phyloP scores from a whole-genome alignment of 2,113 vertebrate genomes.

The Epinephelus lanceolatus region DNA sequence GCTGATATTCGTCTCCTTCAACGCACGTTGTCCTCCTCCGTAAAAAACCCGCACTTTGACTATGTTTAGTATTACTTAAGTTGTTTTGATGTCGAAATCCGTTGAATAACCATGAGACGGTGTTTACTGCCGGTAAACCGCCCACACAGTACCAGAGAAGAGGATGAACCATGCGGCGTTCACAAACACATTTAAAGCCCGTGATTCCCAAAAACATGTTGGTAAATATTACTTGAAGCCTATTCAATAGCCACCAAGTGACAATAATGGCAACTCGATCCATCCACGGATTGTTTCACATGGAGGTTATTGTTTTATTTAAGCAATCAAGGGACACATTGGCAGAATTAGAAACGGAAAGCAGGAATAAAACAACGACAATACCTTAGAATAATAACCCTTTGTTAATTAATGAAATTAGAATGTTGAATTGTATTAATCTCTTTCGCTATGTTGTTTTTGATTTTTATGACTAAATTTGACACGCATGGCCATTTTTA shows the following conservation, averaged over 20 bases:
- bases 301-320: neutral
- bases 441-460: rapidly evolving
- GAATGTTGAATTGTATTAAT: rapidly evolving
- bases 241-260: rapidly evolving
- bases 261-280: neutral
- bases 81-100: neutral
- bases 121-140: constrained; percentile 15
- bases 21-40: neutral
- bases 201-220: rapidly evolving
- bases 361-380: neutral
- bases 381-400: too few relatives aligned
- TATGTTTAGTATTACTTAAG: neutral
- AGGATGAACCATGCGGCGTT: constrained; percentile 34
- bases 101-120: neutral
- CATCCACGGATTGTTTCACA: rapidly evolving
- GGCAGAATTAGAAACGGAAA: rapidly evolving
- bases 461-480: neutral
- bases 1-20: neutral
- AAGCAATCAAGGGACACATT: neutral
- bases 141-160: constrained; percentile 18
- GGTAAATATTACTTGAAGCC: neutral
- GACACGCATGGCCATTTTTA: rapidly evolving
- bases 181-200: neutral
- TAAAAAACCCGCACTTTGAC: neutral
- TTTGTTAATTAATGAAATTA: rapidly evolving